Evolutionary conservation across 2,113 vertebrate species (phyloP).

Genomic region (Passer domesticus): DNA sequence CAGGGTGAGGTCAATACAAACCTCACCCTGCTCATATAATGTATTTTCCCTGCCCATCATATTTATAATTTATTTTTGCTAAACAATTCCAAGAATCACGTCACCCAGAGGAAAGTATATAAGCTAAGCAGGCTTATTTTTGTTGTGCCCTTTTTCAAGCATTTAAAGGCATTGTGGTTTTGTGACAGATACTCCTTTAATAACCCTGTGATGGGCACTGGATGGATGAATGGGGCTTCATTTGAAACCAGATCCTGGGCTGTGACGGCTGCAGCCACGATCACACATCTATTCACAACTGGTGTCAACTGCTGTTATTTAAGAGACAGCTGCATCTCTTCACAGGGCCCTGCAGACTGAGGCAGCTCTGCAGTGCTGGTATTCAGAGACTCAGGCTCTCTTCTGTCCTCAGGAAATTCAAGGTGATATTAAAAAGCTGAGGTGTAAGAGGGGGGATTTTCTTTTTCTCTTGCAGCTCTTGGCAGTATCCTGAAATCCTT

Average conservation of each 20-base stretch:
- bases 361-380: not conserved
- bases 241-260: not conserved
- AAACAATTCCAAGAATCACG: not conserved
- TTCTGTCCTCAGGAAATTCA: not conserved
- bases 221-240: conserved; percentile 17
- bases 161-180: not conserved
- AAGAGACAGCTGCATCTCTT: conserved; percentile 21
- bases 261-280: not conserved
- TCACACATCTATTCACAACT: conserved; percentile 44
- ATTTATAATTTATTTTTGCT: not conserved
- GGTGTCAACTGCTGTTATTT: conserved; percentile 24
- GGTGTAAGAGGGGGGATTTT: not conserved
- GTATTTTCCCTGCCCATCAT: not conserved
- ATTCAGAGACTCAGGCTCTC: not conserved
- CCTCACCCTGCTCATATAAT: fast-evolving
- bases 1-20: not conserved
- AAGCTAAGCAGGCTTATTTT: not conserved
- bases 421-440: not conserved
- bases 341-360: fast-evolving
- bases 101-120: not conserved
- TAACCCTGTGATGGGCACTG: not conserved
- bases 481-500: not conserved
- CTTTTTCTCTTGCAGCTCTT: not conserved
- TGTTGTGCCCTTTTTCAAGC: not conserved
- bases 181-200: conserved; percentile 36